Percentiles rank a stretch among this genome's conserved stretches.
Conservation (phyloP, 2,797 vertebrate genomes). For the Gambelia wislizenii region DNA sequence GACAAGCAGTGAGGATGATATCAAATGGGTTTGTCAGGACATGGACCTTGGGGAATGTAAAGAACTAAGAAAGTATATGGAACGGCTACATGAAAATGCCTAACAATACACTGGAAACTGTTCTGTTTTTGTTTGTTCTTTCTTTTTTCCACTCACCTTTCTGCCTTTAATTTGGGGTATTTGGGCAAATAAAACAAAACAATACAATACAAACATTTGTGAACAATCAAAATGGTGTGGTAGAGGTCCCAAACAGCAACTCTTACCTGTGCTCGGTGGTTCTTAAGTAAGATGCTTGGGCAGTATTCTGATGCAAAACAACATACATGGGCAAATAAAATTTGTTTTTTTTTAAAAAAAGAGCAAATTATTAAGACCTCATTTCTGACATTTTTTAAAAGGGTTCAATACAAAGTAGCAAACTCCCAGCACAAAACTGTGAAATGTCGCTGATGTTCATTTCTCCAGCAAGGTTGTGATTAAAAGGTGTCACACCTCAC, state of each 20-base stretch:
- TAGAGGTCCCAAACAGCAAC: constrained; percentile 18
- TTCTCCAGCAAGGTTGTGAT: constrained; percentile 45
- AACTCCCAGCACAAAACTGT: constrained; percentile 42
- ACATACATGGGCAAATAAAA: constrained; percentile 34
- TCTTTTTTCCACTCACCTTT: constrained; percentile 75
- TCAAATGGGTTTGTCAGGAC: constrained; percentile 91
- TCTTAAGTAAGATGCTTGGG: constrained; percentile 51
- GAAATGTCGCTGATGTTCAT: constrained; percentile 34
- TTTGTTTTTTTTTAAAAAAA: background rate
- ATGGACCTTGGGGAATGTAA: constrained; percentile 82
- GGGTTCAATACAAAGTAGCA: constrained; percentile 58
- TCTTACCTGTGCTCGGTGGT: constrained; percentile 32
- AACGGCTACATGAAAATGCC: constrained; percentile 71
- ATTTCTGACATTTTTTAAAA: constrained; percentile 49
- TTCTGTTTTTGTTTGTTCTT: constrained; percentile 49
- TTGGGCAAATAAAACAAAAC: constrained; percentile 34
- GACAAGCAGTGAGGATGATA: constrained; percentile 83
- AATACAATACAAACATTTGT: background rate
- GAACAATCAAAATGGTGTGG: constrained; percentile 13
- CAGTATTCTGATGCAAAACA: constrained; percentile 35
- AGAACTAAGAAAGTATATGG: constrained; percentile 79
- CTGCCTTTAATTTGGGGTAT: constrained; percentile 77
- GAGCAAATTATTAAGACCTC: constrained; percentile 48
- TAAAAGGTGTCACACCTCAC: too few relatives aligned
- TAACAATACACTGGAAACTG: constrained; percentile 37